Base-by-base conservation (phyloP, 2,888 invertebrate genomes). In the Tetragnatha montana region DNA sequence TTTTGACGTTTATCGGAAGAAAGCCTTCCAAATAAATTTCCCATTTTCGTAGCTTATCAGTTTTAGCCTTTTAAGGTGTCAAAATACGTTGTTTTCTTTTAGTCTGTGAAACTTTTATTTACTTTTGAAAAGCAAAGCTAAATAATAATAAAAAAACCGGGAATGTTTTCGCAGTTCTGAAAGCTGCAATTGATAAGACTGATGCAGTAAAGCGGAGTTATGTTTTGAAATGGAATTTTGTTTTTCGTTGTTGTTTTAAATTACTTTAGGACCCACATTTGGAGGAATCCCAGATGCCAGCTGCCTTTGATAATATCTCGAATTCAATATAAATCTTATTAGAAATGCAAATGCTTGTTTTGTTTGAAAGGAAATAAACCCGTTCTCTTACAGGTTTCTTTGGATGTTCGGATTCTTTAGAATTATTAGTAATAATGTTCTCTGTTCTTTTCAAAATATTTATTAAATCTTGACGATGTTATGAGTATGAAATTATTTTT, bases 1-100 rank as follows among this genome's bases (percentile, higher is more conserved):
- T 88, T 84, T 69, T 88, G 88, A 88, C 83, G 84, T 83, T 88
- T 88, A 88, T 88, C 88, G 88, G 74, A 69, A 88, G 74, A 74
- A 80, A 80, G 69, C 80, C 83, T 84, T 12, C 19, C 69, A 88
- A 84, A 88, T 80, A 88, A 88, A 88, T 88, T 84, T 88, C 50
- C 83, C 79, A 83, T 88, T 88, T 88, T 88, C 80, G 47, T 69
- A 80, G 80, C 79, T 80, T 88, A 88, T 88, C 88, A 83, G 88
- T 84, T 88, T 80, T 73, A 69, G 50, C 83, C 83, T 83, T 88
- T 88, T 74, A 84, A 83, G 70, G 83, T 80, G 88, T 83, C 88
- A 84, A 83, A 88, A 80, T 73, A 87, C 74, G 81, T 76, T 76
- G 60, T 70, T 81, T 87, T 73, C 76, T 69, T 69, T 86, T 73